These are phyloP conservation scores for Pogonocichla stellata DNA, from an alignment of 2,113 vertebrate species.

Conservation along the genomic window DNA sequence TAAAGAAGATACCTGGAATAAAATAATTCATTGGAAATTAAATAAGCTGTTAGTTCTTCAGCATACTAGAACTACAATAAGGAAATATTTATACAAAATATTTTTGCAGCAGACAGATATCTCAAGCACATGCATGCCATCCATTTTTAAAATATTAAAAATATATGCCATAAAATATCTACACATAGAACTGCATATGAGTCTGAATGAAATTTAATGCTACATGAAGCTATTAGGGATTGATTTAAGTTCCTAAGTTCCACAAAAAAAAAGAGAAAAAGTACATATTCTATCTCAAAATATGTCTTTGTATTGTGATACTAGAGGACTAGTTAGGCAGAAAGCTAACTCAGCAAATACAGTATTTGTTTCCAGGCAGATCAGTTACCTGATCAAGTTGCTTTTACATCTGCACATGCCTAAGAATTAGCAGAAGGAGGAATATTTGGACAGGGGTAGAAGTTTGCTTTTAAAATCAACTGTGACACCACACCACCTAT, in stretches of 20 bases:
- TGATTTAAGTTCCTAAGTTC: background rate
- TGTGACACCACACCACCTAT: background rate
- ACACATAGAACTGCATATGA: background rate
- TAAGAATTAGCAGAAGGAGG: background rate
- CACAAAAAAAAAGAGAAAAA: background rate
- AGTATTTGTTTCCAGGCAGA: background rate
- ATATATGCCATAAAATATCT: background rate
- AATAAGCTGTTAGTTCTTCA: background rate
- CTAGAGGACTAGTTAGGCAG: background rate
- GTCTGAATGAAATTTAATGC: background rate
- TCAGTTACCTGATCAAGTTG: background rate
- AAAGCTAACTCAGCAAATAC: background rate
- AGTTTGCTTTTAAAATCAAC: background rate
- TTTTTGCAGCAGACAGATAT: background rate
- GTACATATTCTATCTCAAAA: background rate
- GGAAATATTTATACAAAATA: background rate
- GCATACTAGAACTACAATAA: background rate
- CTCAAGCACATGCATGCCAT: background rate
- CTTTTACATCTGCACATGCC: fast-evolving
- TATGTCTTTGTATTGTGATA: background rate
- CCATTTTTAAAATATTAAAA: background rate
- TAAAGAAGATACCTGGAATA: background rate
- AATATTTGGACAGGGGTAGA: background rate
- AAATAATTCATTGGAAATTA: background rate
- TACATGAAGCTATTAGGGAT: background rate